Base-by-base conservation (phyloP, 2,888 invertebrate genomes). In the Actias luna region DNA sequence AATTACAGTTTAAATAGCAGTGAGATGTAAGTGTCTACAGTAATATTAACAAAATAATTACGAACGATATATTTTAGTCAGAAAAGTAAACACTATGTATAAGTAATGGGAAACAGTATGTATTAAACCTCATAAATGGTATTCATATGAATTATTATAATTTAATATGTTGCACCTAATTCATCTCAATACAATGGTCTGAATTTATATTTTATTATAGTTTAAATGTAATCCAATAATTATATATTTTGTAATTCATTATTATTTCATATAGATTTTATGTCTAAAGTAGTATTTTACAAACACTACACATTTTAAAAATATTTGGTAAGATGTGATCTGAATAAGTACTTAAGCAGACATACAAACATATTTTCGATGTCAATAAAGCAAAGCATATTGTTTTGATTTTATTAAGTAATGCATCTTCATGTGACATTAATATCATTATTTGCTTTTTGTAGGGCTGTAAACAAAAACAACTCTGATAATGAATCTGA, bases 1-100 rank as follows among this genome's bases (percentile, higher is more conserved):
- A 76, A 69, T 61, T 77, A 78, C 61, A 75, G 69, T 64, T 67
- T 59, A 8, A 69, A 68, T 46, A 74, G 68, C 61, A 62, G 60
- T 27, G 65, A 66, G 39, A 78, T 73, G 84, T 84, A 74, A 76
- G 83, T 75, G 42, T 18, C 42, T 18, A 46, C 22, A 39, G 42
- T 10, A 22, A 46, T 46, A 10, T 22, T 22, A n/a, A 22, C 22
- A 22, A 46, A 8, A 1, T 46, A 7, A 3, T 1, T 22, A 7
- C 33, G 33, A 33, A n/a, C n/a, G n/a, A n/a, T n/a, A n/a, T n/a
- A n/a, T n/a, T n/a, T n/a, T n/a, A n/a, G n/a, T n/a, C n/a, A n/a
- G n/a, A n/a, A n/a, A n/a, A n/a, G n/a, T n/a, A n/a, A n/a, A n/a
- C n/a, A n/a, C n/a, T n/a, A n/a, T n/a, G n/a, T n/a, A n/a, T n/a